Percentiles rank a stretch among this genome's conserved stretches.
These are phyloP conservation scores for Sardinella longiceps DNA, from an alignment of 2,797 vertebrate species.

Conservation along the genomic window DNA sequence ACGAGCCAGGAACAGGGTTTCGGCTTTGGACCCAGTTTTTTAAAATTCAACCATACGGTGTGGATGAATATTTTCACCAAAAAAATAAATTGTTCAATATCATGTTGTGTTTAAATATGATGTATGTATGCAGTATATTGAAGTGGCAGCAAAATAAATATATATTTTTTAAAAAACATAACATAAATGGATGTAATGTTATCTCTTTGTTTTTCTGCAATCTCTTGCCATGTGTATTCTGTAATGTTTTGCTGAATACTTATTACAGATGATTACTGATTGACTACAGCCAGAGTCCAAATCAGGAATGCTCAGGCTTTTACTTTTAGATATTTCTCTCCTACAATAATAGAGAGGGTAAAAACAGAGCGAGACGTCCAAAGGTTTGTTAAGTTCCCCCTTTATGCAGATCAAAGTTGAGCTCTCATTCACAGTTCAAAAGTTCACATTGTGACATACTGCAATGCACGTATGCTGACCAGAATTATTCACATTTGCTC, in stretches of 20 bases:
- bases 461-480: too few relatives aligned
- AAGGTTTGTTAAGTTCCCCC: too few relatives aligned
- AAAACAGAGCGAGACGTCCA: too few relatives aligned
- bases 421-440: too few relatives aligned
- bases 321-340: not conserved
- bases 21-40: constrained; percentile 1
- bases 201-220: not conserved
- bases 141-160: not conserved
- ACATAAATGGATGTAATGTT: not conserved
- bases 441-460: too few relatives aligned
- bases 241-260: not conserved
- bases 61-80: not conserved
- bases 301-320: too few relatives aligned
- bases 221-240: not conserved
- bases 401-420: too few relatives aligned
- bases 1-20: not conserved
- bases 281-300: not conserved
- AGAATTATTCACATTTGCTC: too few relatives aligned
- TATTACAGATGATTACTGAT: too few relatives aligned
- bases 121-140: not conserved
- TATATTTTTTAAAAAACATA: too few relatives aligned
- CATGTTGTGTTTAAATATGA: not conserved
- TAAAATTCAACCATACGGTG: not conserved
- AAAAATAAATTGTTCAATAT: not conserved
- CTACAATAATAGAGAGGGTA: too few relatives aligned